phyloP scores from a whole-genome alignment of 2,888 invertebrate species.

The Junonia oenone region DNA sequence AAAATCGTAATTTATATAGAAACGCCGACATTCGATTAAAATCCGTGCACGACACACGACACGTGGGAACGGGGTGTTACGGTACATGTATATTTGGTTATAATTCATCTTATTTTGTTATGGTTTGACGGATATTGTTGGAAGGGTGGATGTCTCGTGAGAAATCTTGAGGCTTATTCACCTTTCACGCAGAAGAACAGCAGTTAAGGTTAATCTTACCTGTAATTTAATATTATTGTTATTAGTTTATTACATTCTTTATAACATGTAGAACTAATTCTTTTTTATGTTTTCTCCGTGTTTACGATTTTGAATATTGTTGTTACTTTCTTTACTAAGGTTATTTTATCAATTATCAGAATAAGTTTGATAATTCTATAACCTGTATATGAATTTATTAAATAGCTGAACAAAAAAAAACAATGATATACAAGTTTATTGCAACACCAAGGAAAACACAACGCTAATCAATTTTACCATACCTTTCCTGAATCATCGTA shows the following conservation, averaged over 20 bases:
- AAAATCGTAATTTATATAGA: too few species aligned
- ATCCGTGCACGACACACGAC: too few species aligned
- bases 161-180: not conserved
- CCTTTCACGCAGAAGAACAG: not conserved
- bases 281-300: not conserved
- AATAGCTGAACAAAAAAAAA: not conserved
- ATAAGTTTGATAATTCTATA: too few species aligned
- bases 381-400: not conserved
- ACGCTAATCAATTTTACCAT: not conserved
- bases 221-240: not conserved
- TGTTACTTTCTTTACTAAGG: too few species aligned
- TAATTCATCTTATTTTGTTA: not conserved
- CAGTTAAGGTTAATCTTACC: not conserved
- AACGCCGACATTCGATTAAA: too few species aligned
- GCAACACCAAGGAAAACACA: not conserved
- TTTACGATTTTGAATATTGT: not conserved
- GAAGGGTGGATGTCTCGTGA: not conserved
- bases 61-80: too few species aligned
- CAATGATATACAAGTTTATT: not conserved
- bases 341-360: too few species aligned
- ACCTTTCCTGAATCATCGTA: not conserved
- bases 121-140: not conserved
- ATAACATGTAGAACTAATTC: not conserved
- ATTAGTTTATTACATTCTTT: too few species aligned
- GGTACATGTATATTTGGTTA: not conserved